A percentile compares a stretch with the other conserved stretches of the same genome.
Conservation (phyloP, 2,797 vertebrate species). For the Tapera naevia region DNA sequence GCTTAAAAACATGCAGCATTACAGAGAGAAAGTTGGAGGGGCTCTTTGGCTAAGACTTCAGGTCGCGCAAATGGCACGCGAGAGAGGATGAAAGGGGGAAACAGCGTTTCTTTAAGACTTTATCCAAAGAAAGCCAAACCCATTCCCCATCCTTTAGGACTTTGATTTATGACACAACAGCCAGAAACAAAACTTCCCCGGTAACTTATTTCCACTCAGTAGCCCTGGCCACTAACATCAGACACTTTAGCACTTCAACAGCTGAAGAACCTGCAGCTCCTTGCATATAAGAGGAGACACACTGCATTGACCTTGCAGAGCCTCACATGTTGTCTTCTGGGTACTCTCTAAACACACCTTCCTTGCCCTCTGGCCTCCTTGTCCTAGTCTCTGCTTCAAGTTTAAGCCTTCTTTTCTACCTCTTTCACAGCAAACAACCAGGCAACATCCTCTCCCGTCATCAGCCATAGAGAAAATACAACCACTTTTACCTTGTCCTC, state of each 20-base stretch:
- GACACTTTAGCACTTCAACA: not conserved
- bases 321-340: rapidly evolving
- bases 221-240: not conserved
- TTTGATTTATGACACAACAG: not conserved
- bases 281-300: not conserved
- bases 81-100: not conserved
- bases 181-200: slow-evolving; percentile 11
- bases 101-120: not conserved
- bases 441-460: not conserved
- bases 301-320: not conserved
- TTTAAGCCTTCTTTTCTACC: not conserved
- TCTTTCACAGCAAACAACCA: not conserved
- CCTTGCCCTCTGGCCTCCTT: not conserved
- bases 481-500: not conserved
- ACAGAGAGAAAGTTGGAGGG: not conserved
- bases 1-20: slow-evolving; percentile 51
- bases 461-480: not conserved
- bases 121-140: slow-evolving; percentile 38
- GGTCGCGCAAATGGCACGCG: not conserved
- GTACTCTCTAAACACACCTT: not conserved
- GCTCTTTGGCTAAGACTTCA: not conserved
- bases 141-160: not conserved
- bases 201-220: not conserved
- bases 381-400: not conserved
- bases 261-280: not conserved